A percentile compares a stretch with the other conserved stretches of the same genome.
These are phyloP conservation scores for Agelas oroides DNA, from an alignment of 37 sponge, comb jelly and placozoan species.

Conservation along the genomic window DNA sequence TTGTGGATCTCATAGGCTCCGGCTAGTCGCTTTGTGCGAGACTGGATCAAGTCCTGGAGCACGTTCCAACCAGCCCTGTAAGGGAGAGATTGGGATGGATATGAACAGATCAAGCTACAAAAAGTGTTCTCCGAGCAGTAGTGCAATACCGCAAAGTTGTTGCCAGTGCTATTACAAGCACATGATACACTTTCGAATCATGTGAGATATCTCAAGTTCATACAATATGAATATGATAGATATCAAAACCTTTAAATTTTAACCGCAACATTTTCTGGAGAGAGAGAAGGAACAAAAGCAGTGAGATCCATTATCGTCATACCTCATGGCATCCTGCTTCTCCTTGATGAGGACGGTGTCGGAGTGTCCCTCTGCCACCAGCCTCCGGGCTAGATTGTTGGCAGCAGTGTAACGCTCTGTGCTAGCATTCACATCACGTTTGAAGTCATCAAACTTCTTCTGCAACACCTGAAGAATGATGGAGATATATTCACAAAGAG, in stretches of 20 bases:
- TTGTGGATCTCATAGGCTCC: conserved; percentile 87
- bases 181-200: neutral
- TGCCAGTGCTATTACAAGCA: neutral
- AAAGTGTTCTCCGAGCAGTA: neutral
- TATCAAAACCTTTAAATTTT: no score
- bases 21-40: conserved; percentile 74
- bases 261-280: no score
- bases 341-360: conserved; percentile 93
- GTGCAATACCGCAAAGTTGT: no score
- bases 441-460: conserved; percentile 94
- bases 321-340: conserved; percentile 88
- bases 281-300: no score
- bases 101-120: neutral
- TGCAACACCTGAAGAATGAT: conserved; percentile 66
- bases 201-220: no score
- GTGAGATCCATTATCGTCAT: neutral
- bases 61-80: conserved; percentile 65
- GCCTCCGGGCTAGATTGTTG: conserved; percentile 76
- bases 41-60: conserved; percentile 73
- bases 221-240: no score
- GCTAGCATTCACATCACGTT: conserved; percentile 71
- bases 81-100: neutral
- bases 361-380: conserved; percentile 94
- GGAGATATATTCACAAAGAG: neutral
- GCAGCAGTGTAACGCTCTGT: conserved; percentile 83